Evolutionary conservation across 2,888 invertebrate species (phyloP).

Genomic region (Melieria omissa): DNA sequence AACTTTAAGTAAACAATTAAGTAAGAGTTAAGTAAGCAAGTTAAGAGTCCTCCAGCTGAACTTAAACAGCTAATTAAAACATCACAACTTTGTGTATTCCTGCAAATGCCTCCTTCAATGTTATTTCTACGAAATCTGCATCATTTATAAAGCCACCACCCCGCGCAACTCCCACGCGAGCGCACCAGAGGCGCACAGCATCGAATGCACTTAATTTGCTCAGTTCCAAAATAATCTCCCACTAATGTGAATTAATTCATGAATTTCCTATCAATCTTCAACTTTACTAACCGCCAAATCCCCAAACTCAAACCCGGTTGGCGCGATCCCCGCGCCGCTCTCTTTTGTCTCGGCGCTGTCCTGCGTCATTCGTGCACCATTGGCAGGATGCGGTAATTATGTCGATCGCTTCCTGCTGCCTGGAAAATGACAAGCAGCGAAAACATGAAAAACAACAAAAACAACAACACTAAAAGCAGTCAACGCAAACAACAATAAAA

Average conservation of each 20-base stretch:
- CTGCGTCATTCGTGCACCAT: not conserved
- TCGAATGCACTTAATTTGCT: constrained; percentile 15
- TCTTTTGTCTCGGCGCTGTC: not conserved
- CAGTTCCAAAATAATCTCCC: constrained; percentile 15
- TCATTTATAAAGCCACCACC: too few relatives aligned
- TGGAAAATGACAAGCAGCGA: not conserved
- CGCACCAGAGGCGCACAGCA: too few relatives aligned
- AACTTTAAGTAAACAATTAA: too few relatives aligned
- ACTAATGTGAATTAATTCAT: constrained; percentile 17
- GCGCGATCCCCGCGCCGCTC: too few relatives aligned
- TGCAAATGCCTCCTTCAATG: too few relatives aligned
- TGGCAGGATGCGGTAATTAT: constrained; percentile 10
- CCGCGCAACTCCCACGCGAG: too few relatives aligned
- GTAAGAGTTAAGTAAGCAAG: too few relatives aligned
- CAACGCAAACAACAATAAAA: too few relatives aligned
- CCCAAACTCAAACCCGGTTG: not conserved
- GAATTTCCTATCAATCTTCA: constrained; percentile 21
- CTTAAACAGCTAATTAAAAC: too few relatives aligned
- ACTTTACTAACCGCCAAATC: not conserved
- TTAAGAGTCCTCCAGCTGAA: too few relatives aligned
- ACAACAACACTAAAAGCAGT: not conserved
- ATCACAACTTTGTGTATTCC: too few relatives aligned
- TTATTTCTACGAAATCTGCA: too few relatives aligned
- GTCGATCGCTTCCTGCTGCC: constrained; percentile 9
- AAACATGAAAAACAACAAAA: not conserved